These are phyloP conservation scores for Shinisaurus crocodilurus DNA, from an alignment of 2,113 vertebrate genomes.

Conservation along the genomic window DNA sequence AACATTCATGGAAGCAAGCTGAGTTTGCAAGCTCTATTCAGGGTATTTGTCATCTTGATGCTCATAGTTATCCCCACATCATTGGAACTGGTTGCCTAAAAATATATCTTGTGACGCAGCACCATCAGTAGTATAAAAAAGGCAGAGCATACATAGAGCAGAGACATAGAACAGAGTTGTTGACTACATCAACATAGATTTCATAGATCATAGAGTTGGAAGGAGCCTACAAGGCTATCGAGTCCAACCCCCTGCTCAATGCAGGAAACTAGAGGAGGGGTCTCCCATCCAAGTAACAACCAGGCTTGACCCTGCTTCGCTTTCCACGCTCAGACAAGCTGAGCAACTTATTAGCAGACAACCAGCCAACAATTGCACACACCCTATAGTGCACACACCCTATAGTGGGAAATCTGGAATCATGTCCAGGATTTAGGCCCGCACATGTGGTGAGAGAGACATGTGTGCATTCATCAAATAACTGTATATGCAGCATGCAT, in stretches of 20 bases:
- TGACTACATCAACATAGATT: fast-evolving
- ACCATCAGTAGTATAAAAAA: not conserved
- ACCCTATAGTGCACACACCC: not conserved
- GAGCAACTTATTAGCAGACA: not conserved
- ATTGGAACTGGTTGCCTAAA: not conserved
- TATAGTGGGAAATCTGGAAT: not conserved
- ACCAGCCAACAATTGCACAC: not conserved
- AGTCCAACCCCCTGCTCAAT: no score
- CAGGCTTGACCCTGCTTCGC: no score
- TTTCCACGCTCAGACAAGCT: no score
- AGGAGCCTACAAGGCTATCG: no score
- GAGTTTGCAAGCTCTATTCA: not conserved
- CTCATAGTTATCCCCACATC: not conserved
- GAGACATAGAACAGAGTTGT: fast-evolving
- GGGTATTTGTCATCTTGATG: not conserved
- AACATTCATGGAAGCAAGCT: not conserved
- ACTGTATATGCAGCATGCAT: not conserved
- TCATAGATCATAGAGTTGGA: no score
- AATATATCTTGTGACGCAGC: not conserved
- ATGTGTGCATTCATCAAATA: not conserved
- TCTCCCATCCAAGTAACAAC: no score
- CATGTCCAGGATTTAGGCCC: not conserved
- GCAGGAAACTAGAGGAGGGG: no score
- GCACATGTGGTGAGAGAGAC: not conserved
- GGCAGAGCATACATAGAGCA: not conserved